These are phyloP conservation scores for Morone saxatilis DNA, from an alignment of 2,113 vertebrate species.

Conservation along the genomic window DNA sequence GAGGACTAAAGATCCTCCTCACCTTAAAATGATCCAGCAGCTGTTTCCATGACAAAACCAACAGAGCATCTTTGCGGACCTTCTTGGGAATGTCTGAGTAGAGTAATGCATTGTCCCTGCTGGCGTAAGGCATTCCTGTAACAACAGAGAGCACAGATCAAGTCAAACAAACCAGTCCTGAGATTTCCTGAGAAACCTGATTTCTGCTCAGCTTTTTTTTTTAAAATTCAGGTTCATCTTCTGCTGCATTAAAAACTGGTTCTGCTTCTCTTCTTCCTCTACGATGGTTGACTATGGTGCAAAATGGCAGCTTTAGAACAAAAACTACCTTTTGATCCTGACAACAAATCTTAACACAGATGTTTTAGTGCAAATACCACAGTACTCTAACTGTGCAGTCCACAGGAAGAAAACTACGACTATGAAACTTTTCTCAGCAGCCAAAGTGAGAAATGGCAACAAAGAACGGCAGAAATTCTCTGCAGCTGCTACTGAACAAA, in stretches of 20 bases:
- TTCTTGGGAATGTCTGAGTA: conserved; percentile 97
- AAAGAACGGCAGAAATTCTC: neutral
- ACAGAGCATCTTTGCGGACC: conserved; percentile 90
- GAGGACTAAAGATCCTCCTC: neutral
- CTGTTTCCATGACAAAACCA: conserved; percentile 94
- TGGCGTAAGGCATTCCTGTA: conserved; percentile 93
- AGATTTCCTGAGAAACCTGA: neutral
- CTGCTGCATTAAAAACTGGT: neutral
- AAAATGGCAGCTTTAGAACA: neutral
- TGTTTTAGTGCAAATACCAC: neutral
- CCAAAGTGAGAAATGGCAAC: neutral
- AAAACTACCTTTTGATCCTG: neutral
- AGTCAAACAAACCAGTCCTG: neutral
- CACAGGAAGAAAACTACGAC: too few species aligned
- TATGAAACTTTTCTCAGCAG: too few species aligned
- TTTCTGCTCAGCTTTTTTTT: neutral
- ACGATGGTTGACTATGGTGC: neutral
- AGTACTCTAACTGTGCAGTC: too few species aligned
- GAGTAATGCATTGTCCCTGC: conserved; percentile 94
- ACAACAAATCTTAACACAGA: neutral
- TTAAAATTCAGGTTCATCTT: too few species aligned
- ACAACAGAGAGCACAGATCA: conserved; percentile 7
- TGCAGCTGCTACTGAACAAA: conserved; percentile 1
- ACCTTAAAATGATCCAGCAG: conserved; percentile 97
- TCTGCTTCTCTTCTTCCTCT: neutral